These are phyloP conservation scores for Platycnemis pennipes DNA, from an alignment of 2,888 invertebrate species.

Conservation along the genomic window DNA sequence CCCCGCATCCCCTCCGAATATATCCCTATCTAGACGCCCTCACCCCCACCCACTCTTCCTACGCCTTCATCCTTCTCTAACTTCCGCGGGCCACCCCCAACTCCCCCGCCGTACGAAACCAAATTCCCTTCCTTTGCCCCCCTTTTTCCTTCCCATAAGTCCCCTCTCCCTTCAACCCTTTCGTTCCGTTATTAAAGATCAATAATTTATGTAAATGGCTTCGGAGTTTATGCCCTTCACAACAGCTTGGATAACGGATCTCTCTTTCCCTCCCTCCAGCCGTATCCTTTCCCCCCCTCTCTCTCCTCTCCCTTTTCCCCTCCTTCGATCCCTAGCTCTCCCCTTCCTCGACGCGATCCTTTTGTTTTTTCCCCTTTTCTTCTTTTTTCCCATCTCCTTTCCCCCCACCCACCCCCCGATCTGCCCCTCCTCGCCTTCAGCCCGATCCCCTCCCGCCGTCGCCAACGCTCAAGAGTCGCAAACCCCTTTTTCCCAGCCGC, in stretches of 20 bases:
- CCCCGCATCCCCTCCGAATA: not conserved
- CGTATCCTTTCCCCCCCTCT: not conserved
- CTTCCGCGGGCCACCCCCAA: not conserved
- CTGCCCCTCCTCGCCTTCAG: not conserved
- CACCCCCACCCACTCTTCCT: not conserved
- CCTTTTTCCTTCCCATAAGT: conserved; percentile 15
- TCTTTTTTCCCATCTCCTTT: not conserved
- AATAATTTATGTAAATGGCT: conserved; percentile 70
- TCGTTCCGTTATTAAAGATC: conserved; percentile 70
- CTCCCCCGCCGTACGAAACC: conserved; percentile 3
- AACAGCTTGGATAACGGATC: conserved; percentile 69
- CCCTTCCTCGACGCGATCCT: not conserved
- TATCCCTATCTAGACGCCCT: not conserved
- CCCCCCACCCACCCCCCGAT: not conserved
- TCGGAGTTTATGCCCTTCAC: conserved; percentile 69
- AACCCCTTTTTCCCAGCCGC: not conserved
- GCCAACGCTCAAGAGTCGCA: conserved; percentile 11
- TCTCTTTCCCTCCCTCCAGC: conserved; percentile 23
- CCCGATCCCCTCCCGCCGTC: not conserved
- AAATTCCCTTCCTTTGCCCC: not conserved
- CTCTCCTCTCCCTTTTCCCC: not conserved
- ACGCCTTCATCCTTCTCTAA: not conserved
- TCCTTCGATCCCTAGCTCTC: not conserved
- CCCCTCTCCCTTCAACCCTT: conserved; percentile 60
- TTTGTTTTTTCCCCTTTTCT: conserved; percentile 35